Evolutionary conservation across 2,888 invertebrate species (phyloP).

Genomic region (Eugnorisma glareosa): DNA sequence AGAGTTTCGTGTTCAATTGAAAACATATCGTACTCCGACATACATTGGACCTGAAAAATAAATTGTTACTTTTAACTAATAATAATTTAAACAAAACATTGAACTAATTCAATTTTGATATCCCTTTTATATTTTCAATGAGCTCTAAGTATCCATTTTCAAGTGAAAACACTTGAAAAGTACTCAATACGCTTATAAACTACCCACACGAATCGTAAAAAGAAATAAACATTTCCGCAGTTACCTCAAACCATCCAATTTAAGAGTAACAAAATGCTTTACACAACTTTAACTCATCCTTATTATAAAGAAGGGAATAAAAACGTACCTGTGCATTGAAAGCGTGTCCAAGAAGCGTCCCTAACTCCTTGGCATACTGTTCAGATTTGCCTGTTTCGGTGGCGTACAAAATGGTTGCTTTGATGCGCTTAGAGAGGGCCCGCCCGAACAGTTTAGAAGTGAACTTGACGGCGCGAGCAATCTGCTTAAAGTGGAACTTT

Average conservation of each 20-base stretch:
- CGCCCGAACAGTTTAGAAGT: constrained; percentile 98
- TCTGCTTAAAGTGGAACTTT: constrained; percentile 98
- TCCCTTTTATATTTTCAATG: neutral
- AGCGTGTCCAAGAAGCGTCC: constrained; percentile 97
- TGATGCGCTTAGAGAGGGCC: constrained; percentile 97
- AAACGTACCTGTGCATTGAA: constrained; percentile 96
- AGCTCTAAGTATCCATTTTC: neutral
- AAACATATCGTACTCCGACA: constrained; percentile 98
- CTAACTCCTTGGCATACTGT: constrained; percentile 97
- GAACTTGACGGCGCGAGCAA: constrained; percentile 98
- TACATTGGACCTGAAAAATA: constrained; percentile 93
- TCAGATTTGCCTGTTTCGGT: constrained; percentile 99
- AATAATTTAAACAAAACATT: neutral
- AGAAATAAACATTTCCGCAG: constrained; percentile 10
- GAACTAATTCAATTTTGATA: too few species aligned
- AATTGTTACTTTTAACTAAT: neutral
- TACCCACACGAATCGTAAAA: neutral
- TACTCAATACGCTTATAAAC: neutral
- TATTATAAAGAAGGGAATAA: constrained; percentile 17
- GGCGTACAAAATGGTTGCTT: constrained; percentile 98
- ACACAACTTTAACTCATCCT: constrained; percentile 16
- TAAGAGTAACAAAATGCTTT: constrained; percentile 30
- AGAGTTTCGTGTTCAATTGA: constrained; percentile 98
- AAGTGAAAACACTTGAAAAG: neutral
- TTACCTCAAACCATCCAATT: constrained; percentile 30